Evolutionary conservation across 92 coral and sea anemone species (phyloP).

Genomic region (Phenganax marumi): DNA sequence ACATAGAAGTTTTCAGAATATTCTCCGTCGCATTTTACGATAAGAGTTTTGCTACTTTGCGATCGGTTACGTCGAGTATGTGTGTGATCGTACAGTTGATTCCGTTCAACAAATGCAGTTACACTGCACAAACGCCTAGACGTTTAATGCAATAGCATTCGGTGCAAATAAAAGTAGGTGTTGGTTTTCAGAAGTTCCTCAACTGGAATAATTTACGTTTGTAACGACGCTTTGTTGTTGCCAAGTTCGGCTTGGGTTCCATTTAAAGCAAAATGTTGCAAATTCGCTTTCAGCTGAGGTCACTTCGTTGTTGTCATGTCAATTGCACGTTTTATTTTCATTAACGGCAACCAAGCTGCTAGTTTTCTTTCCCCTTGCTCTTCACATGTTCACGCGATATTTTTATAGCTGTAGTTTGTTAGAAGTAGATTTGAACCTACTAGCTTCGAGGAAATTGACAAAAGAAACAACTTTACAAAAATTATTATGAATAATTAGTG

Average conservation of each 20-base stretch:
- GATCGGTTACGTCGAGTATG: conserved; percentile 6
- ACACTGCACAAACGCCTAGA: conserved; percentile 37
- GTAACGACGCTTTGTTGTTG: not conserved
- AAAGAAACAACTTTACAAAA: conserved; percentile 21
- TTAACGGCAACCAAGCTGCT: conserved; percentile 3
- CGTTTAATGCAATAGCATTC: not conserved
- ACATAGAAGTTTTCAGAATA: conserved; percentile 1
- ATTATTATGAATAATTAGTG: conserved; percentile 43
- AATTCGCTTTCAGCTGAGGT: conserved; percentile 23
- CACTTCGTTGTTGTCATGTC: conserved; percentile 36
- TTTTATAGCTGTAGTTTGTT: not conserved
- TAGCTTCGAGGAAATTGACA: conserved; percentile 2
- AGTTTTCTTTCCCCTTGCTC: not conserved
- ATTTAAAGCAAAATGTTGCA: conserved; percentile 43
- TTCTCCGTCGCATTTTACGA: not conserved
- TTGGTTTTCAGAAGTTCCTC: not conserved
- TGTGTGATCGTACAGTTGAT: conserved; percentile 29
- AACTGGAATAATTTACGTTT: not conserved
- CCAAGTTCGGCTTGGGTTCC: conserved; percentile 18
- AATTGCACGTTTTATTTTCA: conserved; percentile 17
- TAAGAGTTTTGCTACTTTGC: not conserved
- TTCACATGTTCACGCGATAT: conserved; percentile 6
- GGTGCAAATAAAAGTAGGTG: not conserved
- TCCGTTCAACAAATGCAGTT: conserved; percentile 16
- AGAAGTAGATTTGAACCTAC: conserved; percentile 10